A percentile compares a stretch with the other conserved stretches of the same genome.
Conservation (phyloP, 2,113 vertebrate genomes). For the Notarius lentiginosus region DNA sequence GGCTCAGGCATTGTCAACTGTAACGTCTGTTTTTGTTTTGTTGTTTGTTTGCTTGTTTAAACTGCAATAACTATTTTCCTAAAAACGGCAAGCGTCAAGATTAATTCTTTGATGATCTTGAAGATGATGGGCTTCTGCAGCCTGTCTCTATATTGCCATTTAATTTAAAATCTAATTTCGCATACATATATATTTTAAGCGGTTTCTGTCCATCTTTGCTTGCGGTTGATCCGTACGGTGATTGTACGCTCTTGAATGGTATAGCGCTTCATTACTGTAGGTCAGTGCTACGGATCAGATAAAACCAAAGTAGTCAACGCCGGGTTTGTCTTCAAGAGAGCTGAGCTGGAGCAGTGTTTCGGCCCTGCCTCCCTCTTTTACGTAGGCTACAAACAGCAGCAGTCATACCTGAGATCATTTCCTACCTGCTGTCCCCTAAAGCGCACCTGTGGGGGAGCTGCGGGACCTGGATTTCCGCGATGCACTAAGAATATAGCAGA, state of each 20-base stretch:
- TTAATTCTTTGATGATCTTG: slow-evolving; percentile 26
- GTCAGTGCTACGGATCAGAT: slow-evolving; percentile 49
- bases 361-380: slow-evolving; percentile 57
- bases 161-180: not conserved
- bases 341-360: slow-evolving; percentile 43
- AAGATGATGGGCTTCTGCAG: not conserved
- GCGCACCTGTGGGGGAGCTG: slow-evolving; percentile 40
- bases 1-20: slow-evolving; percentile 22
- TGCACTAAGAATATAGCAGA: not conserved
- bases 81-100: slow-evolving; percentile 43
- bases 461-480: slow-evolving; percentile 37
- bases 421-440: slow-evolving; percentile 18
- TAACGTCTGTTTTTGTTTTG: not conserved
- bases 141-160: not conserved
- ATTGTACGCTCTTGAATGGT: not conserved
- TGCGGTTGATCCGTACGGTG: not conserved
- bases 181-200: not conserved
- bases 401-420: slow-evolving; percentile 48
- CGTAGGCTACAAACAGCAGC: slow-evolving; percentile 29
- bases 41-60: not conserved
- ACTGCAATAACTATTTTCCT: not conserved
- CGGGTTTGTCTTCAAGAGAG: slow-evolving; percentile 31
- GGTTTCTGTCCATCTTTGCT: not conserved
- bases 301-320: slow-evolving; percentile 38
- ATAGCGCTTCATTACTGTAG: slow-evolving; percentile 36